A percentile compares a stretch with the other conserved stretches of the same genome.
Conservation (phyloP, 2,113 vertebrate genomes). For the Ammodytes dubius region DNA sequence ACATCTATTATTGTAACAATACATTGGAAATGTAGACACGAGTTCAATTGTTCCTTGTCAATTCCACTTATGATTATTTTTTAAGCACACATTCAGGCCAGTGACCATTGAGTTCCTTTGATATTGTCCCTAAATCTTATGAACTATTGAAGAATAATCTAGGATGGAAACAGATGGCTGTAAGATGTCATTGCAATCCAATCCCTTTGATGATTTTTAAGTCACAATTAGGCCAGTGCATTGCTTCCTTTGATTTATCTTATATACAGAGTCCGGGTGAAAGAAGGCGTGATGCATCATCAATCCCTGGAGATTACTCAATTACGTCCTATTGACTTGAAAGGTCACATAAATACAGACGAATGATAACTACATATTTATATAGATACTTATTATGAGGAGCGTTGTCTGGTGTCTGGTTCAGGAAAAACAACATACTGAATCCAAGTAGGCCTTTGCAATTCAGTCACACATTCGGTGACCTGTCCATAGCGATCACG, state of each 20-base stretch:
- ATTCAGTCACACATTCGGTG: neutral
- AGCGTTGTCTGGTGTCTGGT: neutral
- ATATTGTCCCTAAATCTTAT: no score
- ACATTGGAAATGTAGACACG: neutral
- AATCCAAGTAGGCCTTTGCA: neutral
- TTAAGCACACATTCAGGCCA: neutral
- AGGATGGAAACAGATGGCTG: no score
- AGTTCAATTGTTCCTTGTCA: neutral
- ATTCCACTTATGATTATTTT: neutral
- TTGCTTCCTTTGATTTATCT: no score
- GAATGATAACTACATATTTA: no score
- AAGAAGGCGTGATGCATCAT: no score
- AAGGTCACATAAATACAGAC: no score
- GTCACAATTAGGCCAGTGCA: no score
- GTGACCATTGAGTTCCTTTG: neutral
- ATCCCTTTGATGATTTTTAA: no score
- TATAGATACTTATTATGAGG: neutral
- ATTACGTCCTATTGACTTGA: neutral
- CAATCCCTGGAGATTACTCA: neutral
- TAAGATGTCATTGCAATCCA: no score
- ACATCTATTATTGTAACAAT: neutral
- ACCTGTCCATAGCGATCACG: neutral
- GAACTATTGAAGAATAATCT: no score
- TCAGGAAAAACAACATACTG: constrained; percentile 31
- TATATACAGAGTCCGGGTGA: no score